Conservation (phyloP, 1,140 invertebrate genomes). For the Teleopsis dalmanni region DNA sequence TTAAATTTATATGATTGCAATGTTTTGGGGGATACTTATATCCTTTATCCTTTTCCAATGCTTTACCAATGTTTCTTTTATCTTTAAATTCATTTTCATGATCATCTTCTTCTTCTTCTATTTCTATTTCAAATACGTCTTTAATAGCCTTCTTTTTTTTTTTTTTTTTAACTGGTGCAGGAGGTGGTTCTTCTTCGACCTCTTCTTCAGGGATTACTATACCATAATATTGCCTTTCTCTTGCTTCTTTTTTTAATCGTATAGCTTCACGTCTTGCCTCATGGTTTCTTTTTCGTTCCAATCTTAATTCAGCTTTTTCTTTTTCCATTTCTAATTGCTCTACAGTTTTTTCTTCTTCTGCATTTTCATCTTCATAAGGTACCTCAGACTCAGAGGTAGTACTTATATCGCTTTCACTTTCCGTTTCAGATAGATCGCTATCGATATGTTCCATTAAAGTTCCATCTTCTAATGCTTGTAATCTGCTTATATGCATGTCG, state of each 20-base stretch:
- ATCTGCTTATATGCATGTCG: slow-evolving; percentile 21
- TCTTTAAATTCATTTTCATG: slow-evolving; percentile 18
- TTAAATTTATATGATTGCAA: slow-evolving; percentile 28
- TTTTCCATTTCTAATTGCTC: slow-evolving; percentile 4
- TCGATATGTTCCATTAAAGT: slow-evolving; percentile 13
- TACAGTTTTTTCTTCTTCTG: not conserved
- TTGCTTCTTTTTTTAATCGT: not conserved
- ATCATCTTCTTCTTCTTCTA: slow-evolving; percentile 23
- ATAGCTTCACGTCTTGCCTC: not conserved
- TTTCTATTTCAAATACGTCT: slow-evolving; percentile 18
- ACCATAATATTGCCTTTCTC: not conserved
- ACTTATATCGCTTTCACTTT: slow-evolving; percentile 8
- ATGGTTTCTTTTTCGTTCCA: slow-evolving; percentile 5
- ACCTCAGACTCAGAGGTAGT: slow-evolving; percentile 2
- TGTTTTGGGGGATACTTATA: slow-evolving; percentile 23
- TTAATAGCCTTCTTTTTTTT: slow-evolving; percentile 8
- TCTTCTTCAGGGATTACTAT: too few species aligned
- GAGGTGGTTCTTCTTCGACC: not conserved
- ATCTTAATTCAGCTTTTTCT: slow-evolving; percentile 15
- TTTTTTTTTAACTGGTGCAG: slow-evolving; percentile 3
- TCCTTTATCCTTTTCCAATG: slow-evolving; percentile 9
- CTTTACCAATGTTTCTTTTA: slow-evolving; percentile 20
- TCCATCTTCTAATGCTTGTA: slow-evolving; percentile 21
- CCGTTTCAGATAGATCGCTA: not conserved
- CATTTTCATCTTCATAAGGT: slow-evolving; percentile 6